Base-by-base conservation (phyloP, 1,140 invertebrate genomes). In the Tetramorium parvispinum region DNA sequence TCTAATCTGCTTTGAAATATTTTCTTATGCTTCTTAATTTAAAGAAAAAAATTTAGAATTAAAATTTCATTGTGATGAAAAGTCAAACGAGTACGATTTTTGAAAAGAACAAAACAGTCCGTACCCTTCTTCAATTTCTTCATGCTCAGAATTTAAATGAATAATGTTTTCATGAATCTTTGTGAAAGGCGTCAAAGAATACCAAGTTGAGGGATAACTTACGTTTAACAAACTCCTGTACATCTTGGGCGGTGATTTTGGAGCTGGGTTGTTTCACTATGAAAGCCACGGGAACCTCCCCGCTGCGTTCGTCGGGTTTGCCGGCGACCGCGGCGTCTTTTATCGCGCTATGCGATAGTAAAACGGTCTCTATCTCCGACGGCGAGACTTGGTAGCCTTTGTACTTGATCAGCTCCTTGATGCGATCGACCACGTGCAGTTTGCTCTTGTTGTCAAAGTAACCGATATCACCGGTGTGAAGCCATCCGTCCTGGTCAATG, bases 241-340 rank as follows among this genome's bases (percentile, higher is more conserved):
- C 92, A 24, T 97, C 96, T 18, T 95, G 87, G 51, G 94, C 95
- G 0, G 94, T 96, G 68, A 96, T 91, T 11, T 94, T 85, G 7
- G 85, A 61, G 0, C 92, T 94, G 3, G 93, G 91, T 49, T 91
- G 87, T 40, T 88, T 91, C 8, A 87, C 87, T 1, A 98, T 94
- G 57, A 97, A 96, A 6, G 97, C 97, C 57, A 96, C 95, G 0
- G 97, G 96, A 18, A 97, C 92, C 87, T 98, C 97, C 13, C 96
- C 96, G 88, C 94, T 94, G 24, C 95, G 91, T 27, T 95, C 90
- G 85, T 97, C 95, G 0, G 96, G 96, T 51, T 97, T 94, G 0
- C 97, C 97, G 37, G 97, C 95, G 0, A 98, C 97, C 0, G 96
- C 97, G 3, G 95, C 97, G 85, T 97, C 97, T 49, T 94, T 91